These are phyloP conservation scores for Macrotrachela quadricornifera DNA, from an alignment of 1,140 invertebrate genomes.

Conservation along the genomic window DNA sequence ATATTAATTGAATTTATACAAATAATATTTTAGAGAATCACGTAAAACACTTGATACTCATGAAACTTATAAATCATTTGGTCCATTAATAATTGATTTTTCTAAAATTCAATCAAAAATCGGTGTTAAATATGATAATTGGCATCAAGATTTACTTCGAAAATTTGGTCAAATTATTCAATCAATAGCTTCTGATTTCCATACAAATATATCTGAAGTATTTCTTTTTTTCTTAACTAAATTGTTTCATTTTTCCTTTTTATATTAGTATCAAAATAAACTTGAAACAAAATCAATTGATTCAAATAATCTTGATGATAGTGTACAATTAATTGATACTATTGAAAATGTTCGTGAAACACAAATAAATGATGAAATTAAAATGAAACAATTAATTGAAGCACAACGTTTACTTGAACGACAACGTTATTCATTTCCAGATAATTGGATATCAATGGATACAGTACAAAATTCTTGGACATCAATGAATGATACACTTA, in stretches of 20 bases:
- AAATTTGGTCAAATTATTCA: conserved; percentile 81
- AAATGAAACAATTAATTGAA: conserved; percentile 46
- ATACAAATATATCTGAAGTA: conserved; percentile 74
- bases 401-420: conserved; percentile 84
- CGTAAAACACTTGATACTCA: conserved; percentile 92
- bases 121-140: conserved; percentile 90
- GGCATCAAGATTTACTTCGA: conserved; percentile 91
- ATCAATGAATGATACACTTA: conserved; percentile 94
- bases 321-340: conserved; percentile 80
- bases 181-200: conserved; percentile 75
- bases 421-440: conserved; percentile 88
- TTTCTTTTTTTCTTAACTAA: too few relatives aligned
- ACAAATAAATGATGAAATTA: conserved; percentile 52
- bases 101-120: conserved; percentile 66
- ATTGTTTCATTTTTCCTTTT: background rate
- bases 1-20: conserved; percentile 52
- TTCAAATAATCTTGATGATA: conserved; percentile 31
- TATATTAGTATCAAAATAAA: conserved; percentile 53
- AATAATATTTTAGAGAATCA: conserved; percentile 41
- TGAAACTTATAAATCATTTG: conserved; percentile 79
- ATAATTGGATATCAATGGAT: conserved; percentile 86
- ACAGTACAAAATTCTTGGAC: conserved; percentile 98
- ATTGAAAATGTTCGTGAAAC: conserved; percentile 87
- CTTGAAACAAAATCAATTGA: conserved; percentile 62
- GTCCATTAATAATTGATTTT: conserved; percentile 72